Evolutionary conservation across 2,113 vertebrate genomes (phyloP).

Genomic region (Psilopsiagon aymara): DNA sequence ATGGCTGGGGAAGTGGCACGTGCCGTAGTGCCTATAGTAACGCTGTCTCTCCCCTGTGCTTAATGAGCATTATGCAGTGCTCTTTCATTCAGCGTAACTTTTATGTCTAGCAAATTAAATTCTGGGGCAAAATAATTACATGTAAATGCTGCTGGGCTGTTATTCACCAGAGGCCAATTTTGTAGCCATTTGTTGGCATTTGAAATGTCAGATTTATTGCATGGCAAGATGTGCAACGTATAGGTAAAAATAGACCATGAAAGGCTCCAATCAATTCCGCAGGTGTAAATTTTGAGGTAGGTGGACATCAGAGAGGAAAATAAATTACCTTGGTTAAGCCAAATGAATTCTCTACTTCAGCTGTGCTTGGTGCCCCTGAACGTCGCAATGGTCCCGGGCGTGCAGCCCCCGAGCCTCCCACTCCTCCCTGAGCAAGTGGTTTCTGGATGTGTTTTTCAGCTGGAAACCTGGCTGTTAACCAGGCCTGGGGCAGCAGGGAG

Average conservation of each 20-base stretch:
- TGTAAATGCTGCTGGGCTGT: constrained; percentile 67
- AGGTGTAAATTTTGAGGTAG: constrained; percentile 10
- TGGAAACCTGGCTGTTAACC: background rate
- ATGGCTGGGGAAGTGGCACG: background rate
- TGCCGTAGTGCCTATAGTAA: background rate
- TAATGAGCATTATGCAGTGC: constrained; percentile 41
- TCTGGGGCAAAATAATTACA: constrained; percentile 73
- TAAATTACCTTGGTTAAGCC: background rate
- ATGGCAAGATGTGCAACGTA: constrained; percentile 41
- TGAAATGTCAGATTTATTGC: constrained; percentile 71
- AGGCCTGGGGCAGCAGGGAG: background rate
- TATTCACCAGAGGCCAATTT: constrained; percentile 76
- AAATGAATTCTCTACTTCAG: background rate
- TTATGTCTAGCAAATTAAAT: constrained; percentile 74
- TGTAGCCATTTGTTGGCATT: constrained; percentile 70
- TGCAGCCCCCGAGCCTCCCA: rapidly evolving
- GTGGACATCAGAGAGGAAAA: constrained; percentile 31
- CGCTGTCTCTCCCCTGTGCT: constrained; percentile 21
- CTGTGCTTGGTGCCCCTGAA: background rate
- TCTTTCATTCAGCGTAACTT: constrained; percentile 66
- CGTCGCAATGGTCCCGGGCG: rapidly evolving
- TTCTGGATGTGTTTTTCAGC: background rate
- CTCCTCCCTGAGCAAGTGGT: background rate
- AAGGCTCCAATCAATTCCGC: constrained; percentile 34
- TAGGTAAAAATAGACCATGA: constrained; percentile 57